Evolutionary conservation across 2,888 invertebrate genomes (phyloP), one percentile per base, ranked within the genome.

Genomic region (Trachelus troglodyta): DNA sequence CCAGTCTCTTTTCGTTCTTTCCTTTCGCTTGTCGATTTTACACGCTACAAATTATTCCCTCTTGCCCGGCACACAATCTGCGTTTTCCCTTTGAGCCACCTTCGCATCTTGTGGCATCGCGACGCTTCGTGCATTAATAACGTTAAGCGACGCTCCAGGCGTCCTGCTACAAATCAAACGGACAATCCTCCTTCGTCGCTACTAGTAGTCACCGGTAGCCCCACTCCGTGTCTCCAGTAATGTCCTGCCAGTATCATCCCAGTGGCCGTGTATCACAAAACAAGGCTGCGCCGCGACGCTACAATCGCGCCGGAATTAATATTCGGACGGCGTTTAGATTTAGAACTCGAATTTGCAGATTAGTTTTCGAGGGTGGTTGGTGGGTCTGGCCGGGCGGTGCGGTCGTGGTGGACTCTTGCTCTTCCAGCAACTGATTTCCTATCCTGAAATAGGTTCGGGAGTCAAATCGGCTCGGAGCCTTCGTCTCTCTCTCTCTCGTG

Each of bases 331-430:
- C 75, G 79, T 87, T 88, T 90, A 90, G 91, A 91, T 91, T 90
- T 91, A 91, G 91, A 90, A 91, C 90, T 88, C 89, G 88, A 90
- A 91, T 91, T 90, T 91, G 87, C 88, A 90, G 90, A 91, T 91
- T 91, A 91, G 91, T 91, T 91, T 90, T 85, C 75, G 68, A 73
- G 75, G 75, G 78, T 40, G 78, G 76, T 75, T 40, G 78, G 76
- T 75, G 69, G 37, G 75, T 30, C 30, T 30, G 31, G 71, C 81
- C 82, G 81, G 83, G 82, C 80, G 82, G 81, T 82, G 86, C 81
- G 87, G 87, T 87, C 83, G 84, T 79, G 79, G 75, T 74, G 78
- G 73, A 73, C 56, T 56, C 56, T 56, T 23, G 56, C 56, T 56
- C 23, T 23, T 56, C 56, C 56, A 56, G 23, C 56, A 2, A 23